Evolutionary conservation across 2,888 invertebrate genomes (phyloP).

Genomic region (Pammene fasciana): DNA sequence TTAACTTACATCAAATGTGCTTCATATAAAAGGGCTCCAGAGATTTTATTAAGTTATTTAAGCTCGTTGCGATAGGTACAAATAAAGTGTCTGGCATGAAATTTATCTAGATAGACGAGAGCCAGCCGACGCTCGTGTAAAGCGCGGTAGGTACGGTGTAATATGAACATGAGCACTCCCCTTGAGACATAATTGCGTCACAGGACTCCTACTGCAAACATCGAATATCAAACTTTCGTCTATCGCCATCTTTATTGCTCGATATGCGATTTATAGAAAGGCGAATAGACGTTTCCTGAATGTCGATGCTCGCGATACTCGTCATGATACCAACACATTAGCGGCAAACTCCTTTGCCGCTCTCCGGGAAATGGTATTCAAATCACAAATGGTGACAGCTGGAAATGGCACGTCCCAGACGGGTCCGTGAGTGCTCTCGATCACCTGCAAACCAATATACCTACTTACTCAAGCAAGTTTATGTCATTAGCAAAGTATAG

Average conservation of each 20-base stretch:
- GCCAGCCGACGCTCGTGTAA: no score
- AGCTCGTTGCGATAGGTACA: no score
- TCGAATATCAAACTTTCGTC: not conserved
- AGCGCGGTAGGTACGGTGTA: not conserved
- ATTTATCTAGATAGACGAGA: no score
- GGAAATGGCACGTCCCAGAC: slow-evolving; percentile 87
- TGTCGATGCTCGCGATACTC: not conserved
- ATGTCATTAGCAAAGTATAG: not conserved
- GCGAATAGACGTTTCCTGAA: not conserved
- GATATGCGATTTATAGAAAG: not conserved
- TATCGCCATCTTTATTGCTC: not conserved
- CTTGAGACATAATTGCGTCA: not conserved
- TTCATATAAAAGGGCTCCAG: no score
- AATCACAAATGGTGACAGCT: slow-evolving; percentile 85
- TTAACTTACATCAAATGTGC: no score
- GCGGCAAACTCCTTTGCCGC: slow-evolving; percentile 71
- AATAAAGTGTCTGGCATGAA: no score
- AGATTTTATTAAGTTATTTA: no score
- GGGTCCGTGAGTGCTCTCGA: slow-evolving; percentile 84
- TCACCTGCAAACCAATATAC: slow-evolving; percentile 62
- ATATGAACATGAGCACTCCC: not conserved
- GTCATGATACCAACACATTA: slow-evolving; percentile 75
- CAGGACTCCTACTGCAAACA: not conserved
- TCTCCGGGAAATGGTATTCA: slow-evolving; percentile 82
- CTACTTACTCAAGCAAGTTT: not conserved